Percentiles rank a stretch among this genome's conserved stretches.
These are phyloP conservation scores for Irena cyanogastra DNA, from an alignment of 2,113 vertebrate species.

Conservation along the genomic window DNA sequence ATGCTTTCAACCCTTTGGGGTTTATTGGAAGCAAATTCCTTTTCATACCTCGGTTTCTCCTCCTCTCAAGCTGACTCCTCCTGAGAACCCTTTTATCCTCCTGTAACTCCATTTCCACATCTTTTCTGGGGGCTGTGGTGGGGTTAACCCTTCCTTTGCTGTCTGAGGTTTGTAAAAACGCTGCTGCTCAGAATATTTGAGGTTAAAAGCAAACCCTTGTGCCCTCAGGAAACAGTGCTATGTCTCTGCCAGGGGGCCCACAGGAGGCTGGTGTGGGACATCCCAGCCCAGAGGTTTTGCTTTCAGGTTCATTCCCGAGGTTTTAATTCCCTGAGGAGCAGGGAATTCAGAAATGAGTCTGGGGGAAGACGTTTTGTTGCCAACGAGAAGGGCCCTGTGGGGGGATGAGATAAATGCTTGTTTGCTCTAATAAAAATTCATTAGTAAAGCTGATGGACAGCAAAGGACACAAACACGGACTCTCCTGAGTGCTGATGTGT, in stretches of 20 bases:
- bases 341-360: not conserved
- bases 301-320: accelerated
- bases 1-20: not conserved
- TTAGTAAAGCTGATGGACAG: not conserved
- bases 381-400: accelerated
- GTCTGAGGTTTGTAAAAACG: not conserved
- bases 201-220: not conserved
- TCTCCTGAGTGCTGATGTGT: not conserved
- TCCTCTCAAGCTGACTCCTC: not conserved
- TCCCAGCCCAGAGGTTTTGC: not conserved
- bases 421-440: not conserved
- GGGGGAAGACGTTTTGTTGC: not conserved
- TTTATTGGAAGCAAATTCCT: slow-evolving; percentile 13
- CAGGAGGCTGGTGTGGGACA: not conserved
- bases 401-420: not conserved
- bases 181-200: not conserved
- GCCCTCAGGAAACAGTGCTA: accelerated
- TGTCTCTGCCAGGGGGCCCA: not conserved
- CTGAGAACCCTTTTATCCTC: slow-evolving; percentile 21
- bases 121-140: not conserved
- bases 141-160: not conserved
- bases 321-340: not conserved
- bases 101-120: not conserved
- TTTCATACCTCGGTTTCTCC: not conserved
- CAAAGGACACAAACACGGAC: not conserved